Percentiles rank a stretch among this genome's conserved stretches.
phyloP scores from a whole-genome alignment of 2,888 invertebrate genomes.

The Harpagoxenus sublaevis region DNA sequence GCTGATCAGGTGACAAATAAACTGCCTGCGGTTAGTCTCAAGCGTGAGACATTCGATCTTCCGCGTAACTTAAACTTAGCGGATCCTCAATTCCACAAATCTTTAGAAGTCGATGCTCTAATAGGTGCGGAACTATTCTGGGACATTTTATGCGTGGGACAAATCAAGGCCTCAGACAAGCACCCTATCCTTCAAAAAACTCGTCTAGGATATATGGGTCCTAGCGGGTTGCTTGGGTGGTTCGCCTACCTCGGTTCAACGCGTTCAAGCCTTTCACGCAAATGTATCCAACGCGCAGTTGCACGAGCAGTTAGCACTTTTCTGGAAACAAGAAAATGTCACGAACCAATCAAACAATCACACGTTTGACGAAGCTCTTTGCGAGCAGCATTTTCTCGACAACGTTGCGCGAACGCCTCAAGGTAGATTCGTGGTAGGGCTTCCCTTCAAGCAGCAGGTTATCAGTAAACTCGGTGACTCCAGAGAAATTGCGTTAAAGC shows the following conservation, averaged over 20 bases:
- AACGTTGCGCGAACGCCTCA: neutral
- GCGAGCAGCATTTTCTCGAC: neutral
- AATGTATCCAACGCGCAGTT: neutral
- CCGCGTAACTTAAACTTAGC: neutral
- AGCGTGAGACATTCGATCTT: neutral
- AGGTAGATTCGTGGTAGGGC: neutral
- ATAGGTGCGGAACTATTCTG: neutral
- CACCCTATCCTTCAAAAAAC: neutral
- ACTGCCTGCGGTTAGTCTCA: neutral
- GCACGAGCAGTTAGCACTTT: neutral
- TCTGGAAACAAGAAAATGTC: neutral
- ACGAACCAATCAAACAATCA: neutral
- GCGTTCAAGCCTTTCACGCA: neutral
- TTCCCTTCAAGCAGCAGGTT: neutral
- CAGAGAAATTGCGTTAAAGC: neutral
- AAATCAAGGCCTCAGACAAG: neutral
- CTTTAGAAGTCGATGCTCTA: neutral
- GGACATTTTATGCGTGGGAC: neutral
- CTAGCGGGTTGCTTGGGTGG: neutral
- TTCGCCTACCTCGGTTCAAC: rapidly evolving
- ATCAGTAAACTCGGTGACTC: neutral
- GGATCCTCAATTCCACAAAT: neutral
- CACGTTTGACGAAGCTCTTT: neutral
- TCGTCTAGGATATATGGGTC: neutral
- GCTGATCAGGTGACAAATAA: neutral